phyloP scores from a whole-genome alignment of 2,888 invertebrate species.

The Plemyria rubiginata region DNA sequence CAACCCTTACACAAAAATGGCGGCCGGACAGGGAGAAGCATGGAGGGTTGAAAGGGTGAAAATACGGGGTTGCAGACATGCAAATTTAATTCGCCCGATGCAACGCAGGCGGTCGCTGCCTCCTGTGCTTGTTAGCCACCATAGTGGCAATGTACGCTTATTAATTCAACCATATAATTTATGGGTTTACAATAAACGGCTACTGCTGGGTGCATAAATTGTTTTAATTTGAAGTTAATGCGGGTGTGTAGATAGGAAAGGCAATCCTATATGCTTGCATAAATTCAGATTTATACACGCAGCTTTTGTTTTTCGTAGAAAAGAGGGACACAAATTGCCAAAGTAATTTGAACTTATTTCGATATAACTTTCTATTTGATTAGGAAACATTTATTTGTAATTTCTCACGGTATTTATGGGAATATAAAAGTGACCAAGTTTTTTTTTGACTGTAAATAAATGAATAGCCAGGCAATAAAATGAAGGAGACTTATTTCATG shows the following conservation, averaged over 20 bases:
- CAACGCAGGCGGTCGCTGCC: slow-evolving; percentile 68
- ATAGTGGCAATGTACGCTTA: slow-evolving; percentile 64
- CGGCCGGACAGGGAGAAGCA: slow-evolving; percentile 57
- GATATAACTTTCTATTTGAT: not conserved
- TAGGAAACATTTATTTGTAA: not conserved
- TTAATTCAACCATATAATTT: slow-evolving; percentile 81
- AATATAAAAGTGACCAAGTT: slow-evolving; percentile 12
- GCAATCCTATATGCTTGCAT: slow-evolving; percentile 12
- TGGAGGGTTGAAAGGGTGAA: slow-evolving; percentile 53
- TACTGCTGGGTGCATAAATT: slow-evolving; percentile 70
- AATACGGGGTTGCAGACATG: slow-evolving; percentile 74
- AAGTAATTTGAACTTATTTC: not conserved
- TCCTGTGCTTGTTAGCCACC: slow-evolving; percentile 70
- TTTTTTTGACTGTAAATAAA: not conserved
- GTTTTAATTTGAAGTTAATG: slow-evolving; percentile 80
- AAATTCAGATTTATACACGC: slow-evolving; percentile 24
- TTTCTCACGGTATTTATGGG: slow-evolving; percentile 24
- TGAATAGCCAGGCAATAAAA: not conserved
- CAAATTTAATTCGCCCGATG: slow-evolving; percentile 78
- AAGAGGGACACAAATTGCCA: not conserved
- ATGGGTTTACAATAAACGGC: slow-evolving; percentile 58
- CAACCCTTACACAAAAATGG: slow-evolving; percentile 64
- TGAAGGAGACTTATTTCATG: slow-evolving; percentile 1
- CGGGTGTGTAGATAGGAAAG: slow-evolving; percentile 53
- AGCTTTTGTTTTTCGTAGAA: slow-evolving; percentile 16